phyloP scores from a whole-genome alignment of 1,140 invertebrate species.

The Nixonia krombeini region DNA sequence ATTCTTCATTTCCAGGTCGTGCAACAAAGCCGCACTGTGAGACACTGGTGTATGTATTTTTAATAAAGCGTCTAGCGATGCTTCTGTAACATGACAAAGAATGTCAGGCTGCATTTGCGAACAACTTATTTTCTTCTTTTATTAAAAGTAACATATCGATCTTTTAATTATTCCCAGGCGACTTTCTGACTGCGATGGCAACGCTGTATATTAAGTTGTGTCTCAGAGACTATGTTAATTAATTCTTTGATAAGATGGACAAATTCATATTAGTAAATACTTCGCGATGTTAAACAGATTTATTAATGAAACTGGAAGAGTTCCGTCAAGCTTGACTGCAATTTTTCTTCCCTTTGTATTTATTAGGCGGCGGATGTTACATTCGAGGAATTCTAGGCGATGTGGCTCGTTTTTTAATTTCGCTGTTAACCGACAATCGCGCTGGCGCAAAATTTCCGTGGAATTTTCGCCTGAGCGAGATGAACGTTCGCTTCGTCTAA shows the following conservation, averaged over 20 bases:
- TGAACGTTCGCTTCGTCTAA: no score
- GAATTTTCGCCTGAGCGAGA: no score
- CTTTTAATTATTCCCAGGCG: conserved; percentile 27
- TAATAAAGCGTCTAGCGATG: conserved; percentile 8
- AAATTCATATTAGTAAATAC: conserved; percentile 3
- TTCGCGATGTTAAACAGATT: conserved; percentile 17
- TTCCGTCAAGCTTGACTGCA: neutral
- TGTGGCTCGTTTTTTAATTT: no score
- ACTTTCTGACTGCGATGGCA: conserved; percentile 16
- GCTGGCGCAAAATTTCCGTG: no score
- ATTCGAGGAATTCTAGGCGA: no score
- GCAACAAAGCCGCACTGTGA: no score
- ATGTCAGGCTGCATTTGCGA: conserved; percentile 1
- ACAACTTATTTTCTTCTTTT: conserved; percentile 20
- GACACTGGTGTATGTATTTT: no score
- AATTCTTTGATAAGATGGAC: conserved; percentile 36
- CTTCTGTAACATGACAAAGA: conserved; percentile 4
- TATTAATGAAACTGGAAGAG: conserved; percentile 18
- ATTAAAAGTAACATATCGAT: conserved; percentile 28
- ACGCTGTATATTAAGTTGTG: conserved; percentile 21
- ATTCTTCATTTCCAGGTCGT: no score
- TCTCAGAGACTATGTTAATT: conserved; percentile 43
- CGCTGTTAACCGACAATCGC: no score
- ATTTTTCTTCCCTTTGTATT: no score
- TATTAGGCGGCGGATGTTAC: no score